Conservation (phyloP, 2,888 invertebrate genomes). For the Tenthredo livida region DNA sequence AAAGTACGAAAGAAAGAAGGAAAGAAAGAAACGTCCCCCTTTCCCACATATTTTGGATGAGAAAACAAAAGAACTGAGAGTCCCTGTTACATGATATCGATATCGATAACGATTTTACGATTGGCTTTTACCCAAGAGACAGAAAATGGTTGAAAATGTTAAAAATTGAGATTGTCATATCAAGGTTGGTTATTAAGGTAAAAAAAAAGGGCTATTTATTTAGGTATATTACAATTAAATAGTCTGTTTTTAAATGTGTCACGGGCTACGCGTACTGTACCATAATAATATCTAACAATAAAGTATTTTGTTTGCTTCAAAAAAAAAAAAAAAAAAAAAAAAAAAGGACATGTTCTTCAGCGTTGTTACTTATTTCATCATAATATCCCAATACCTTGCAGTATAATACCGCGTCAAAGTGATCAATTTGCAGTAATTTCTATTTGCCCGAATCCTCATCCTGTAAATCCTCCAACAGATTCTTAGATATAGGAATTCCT, state of each 20-base stretch:
- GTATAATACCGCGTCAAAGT: not conserved
- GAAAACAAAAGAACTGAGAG: conserved; percentile 31
- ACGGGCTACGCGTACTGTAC: conserved; percentile 78
- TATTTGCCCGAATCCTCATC: not conserved
- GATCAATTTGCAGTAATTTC: not conserved
- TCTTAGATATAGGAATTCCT: not conserved
- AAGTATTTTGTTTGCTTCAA: conserved; percentile 78
- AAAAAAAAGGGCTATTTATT: conserved; percentile 76
- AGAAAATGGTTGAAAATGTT: conserved; percentile 51
- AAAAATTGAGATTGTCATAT: conserved; percentile 75
- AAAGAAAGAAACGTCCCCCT: conserved; percentile 61
- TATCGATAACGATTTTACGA: conserved; percentile 66
- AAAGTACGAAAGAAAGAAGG: conserved; percentile 59
- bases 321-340: conserved; percentile 35
- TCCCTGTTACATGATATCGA: conserved; percentile 29
- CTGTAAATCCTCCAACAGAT: not conserved
- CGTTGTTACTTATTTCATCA: not conserved
- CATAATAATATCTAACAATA: conserved; percentile 77
- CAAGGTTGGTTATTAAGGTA: conserved; percentile 76
- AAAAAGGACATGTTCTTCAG: not conserved
- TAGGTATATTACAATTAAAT: conserved; percentile 75
- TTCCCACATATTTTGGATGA: conserved; percentile 26
- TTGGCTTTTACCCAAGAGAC: conserved; percentile 63
- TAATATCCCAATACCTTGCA: not conserved
- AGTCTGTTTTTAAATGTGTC: conserved; percentile 77